Percentiles rank a stretch among this genome's conserved stretches.
These are phyloP conservation scores for Sinohyriopsis cumingii DNA, from an alignment of 2,888 invertebrate genomes.

Conservation along the genomic window DNA sequence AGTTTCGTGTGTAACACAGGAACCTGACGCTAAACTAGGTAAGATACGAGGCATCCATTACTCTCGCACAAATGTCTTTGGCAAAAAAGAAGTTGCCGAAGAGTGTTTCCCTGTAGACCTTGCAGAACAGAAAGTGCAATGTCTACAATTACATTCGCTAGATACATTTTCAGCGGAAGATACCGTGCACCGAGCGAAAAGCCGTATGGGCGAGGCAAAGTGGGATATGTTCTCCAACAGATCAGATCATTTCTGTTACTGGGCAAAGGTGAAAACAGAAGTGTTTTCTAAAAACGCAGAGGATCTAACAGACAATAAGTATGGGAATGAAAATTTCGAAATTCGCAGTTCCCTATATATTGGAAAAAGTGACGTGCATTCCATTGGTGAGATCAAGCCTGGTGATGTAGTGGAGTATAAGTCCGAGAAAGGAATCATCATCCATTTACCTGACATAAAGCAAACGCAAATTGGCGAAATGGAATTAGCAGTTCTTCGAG, in stretches of 20 bases:
- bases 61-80: background rate
- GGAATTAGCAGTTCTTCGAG: constrained; percentile 1
- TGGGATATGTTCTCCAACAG: constrained; percentile 1
- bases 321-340: background rate
- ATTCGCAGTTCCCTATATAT: constrained; percentile 3
- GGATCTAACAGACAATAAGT: background rate
- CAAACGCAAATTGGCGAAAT: constrained; percentile 3
- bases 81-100: constrained; percentile 7
- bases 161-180: background rate
- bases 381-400: background rate
- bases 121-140: background rate
- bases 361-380: constrained; percentile 1
- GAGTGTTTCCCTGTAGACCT: constrained; percentile 7
- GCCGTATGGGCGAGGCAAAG: constrained; percentile 7
- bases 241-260: constrained; percentile 13
- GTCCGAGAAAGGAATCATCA: background rate
- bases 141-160: constrained; percentile 3
- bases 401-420: constrained; percentile 5
- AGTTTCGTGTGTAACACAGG: constrained; percentile 1
- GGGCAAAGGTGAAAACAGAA: constrained; percentile 6
- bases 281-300: background rate
- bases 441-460: background rate
- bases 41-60: constrained; percentile 11
- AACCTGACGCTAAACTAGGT: background rate
- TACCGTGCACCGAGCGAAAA: constrained; percentile 1